Conservation (phyloP, 2,888 invertebrate genomes). For the Apoda limacodes region DNA sequence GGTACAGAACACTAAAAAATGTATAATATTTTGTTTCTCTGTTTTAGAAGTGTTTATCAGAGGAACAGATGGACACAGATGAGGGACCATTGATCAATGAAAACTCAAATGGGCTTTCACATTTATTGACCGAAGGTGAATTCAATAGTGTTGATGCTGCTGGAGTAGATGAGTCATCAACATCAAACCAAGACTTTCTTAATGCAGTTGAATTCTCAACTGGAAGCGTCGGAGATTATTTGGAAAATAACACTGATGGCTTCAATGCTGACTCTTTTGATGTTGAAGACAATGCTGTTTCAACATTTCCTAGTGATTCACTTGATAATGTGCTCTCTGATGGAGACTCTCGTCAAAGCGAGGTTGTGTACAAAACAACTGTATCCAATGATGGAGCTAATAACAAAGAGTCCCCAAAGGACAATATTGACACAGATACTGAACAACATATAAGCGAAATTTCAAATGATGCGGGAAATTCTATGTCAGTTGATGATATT, state of each 20-base stretch:
- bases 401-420: conserved; percentile 33
- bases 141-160: conserved; percentile 57
- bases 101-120: conserved; percentile 58
- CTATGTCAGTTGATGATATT: conserved; percentile 25
- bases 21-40: no score
- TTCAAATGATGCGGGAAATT: conserved; percentile 22
- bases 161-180: conserved; percentile 54
- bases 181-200: conserved; percentile 57
- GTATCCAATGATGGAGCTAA: conserved; percentile 45
- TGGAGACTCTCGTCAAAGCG: conserved; percentile 50
- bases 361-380: conserved; percentile 31
- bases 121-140: conserved; percentile 55
- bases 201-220: conserved; percentile 60
- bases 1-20: no score
- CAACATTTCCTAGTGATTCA: conserved; percentile 53
- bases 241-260: conserved; percentile 47
- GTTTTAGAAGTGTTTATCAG: conserved; percentile 51
- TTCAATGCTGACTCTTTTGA: conserved; percentile 53
- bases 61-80: conserved; percentile 55
- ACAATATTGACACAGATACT: conserved; percentile 25
- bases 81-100: conserved; percentile 58
- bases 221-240: conserved; percentile 57
- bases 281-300: conserved; percentile 58
- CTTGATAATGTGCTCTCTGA: conserved; percentile 48
- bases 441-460: conserved; percentile 25